These are phyloP conservation scores for Epizoanthus fatuus DNA, from an alignment of 92 coral and sea anemone genomes.

Conservation along the genomic window DNA sequence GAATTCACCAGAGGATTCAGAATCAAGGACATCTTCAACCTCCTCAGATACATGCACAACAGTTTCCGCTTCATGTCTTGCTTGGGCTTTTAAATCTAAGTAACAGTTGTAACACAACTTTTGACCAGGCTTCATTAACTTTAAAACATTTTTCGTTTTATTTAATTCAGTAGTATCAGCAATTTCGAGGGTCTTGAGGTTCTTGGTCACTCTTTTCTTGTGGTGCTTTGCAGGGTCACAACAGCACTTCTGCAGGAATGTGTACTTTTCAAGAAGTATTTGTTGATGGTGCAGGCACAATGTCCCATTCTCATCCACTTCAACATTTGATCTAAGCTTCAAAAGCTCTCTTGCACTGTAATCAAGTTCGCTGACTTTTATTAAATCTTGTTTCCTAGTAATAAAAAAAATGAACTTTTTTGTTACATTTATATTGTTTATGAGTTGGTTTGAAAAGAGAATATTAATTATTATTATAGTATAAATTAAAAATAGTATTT, in stretches of 20 bases:
- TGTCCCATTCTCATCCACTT: constrained; percentile 27
- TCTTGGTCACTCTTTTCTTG: neutral
- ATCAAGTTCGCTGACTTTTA: constrained; percentile 17
- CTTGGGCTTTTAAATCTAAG: too few relatives aligned
- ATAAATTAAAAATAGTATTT: too few relatives aligned
- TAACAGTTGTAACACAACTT: neutral
- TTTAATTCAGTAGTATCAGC: too few relatives aligned
- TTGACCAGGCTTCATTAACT: constrained; percentile 4
- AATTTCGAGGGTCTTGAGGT: too few relatives aligned
- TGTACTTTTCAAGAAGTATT: too few relatives aligned
- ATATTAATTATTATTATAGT: too few relatives aligned
- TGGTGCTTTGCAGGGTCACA: neutral
- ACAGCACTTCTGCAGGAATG: constrained; percentile 1
- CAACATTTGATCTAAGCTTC: constrained; percentile 16
- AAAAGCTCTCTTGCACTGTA: neutral
- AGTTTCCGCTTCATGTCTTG: too few relatives aligned
- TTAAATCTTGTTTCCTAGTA: constrained; percentile 9
- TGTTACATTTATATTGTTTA: too few relatives aligned
- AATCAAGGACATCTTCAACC: constrained; percentile 6
- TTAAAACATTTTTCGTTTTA: too few relatives aligned
- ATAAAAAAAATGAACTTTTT: neutral
- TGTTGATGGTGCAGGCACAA: neutral
- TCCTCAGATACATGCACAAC: too few relatives aligned
- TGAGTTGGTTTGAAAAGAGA: too few relatives aligned
- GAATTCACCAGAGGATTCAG: constrained; percentile 15